phyloP scores from a whole-genome alignment of 2,888 invertebrate genomes.

The Cremastobaeus sp. region DNA sequence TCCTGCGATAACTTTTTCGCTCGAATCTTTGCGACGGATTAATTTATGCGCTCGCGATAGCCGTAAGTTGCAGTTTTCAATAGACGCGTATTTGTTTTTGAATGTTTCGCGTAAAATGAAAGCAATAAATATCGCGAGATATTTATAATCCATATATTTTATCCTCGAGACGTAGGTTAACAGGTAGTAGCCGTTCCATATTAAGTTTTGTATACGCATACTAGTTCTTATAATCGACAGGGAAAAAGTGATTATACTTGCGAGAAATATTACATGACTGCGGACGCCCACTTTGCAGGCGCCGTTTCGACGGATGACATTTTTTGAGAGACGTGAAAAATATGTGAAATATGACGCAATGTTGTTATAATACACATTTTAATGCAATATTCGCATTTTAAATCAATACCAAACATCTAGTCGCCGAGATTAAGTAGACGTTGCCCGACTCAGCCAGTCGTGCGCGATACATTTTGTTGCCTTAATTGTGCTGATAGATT shows the following conservation, averaged over 20 bases:
- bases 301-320: conserved; percentile 68
- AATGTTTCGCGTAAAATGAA: conserved; percentile 4
- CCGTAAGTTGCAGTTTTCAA: no score
- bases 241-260: conserved; percentile 62
- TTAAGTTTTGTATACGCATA: conserved; percentile 60
- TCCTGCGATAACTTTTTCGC: no score
- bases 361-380: conserved; percentile 22
- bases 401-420: no score
- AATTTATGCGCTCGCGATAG: no score
- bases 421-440: no score
- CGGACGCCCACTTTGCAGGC: conserved; percentile 70
- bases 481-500: conserved; percentile 7
- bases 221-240: conserved; percentile 58
- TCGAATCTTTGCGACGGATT: no score
- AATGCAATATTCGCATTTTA: conserved; percentile 14
- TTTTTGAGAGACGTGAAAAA: conserved; percentile 50
- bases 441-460: no score
- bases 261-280: conserved; percentile 54
- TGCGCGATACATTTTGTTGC: neutral
- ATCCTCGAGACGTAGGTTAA: conserved; percentile 52
- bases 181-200: conserved; percentile 59
- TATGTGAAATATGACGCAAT: conserved; percentile 33
- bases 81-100: neutral
- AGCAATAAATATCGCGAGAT: conserved; percentile 29
- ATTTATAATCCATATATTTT: conserved; percentile 40